Percentiles rank a stretch among this genome's conserved stretches.
Conservation (phyloP, 35 echinoderm and acorn worm genomes). For the Holothuria glaberrima region DNA sequence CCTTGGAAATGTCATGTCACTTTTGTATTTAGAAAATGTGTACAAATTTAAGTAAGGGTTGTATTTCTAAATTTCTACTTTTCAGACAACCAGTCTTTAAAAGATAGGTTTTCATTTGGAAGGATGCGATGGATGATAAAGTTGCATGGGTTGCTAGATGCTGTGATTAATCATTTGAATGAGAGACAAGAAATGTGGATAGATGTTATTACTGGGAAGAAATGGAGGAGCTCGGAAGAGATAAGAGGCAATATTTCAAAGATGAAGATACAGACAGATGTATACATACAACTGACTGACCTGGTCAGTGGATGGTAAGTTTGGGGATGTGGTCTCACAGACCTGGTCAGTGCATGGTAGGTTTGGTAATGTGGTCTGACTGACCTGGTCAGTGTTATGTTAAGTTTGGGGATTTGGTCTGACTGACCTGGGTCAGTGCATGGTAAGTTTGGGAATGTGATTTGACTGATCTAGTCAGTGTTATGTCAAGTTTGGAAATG, state of each 20-base stretch:
- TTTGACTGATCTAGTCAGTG: too few relatives aligned
- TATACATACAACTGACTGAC: background rate
- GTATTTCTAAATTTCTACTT: background rate
- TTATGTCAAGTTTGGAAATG: too few relatives aligned
- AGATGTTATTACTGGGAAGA: conserved; percentile 15
- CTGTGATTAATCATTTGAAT: conserved; percentile 9
- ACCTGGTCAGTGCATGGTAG: conserved; percentile 9
- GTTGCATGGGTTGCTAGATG: background rate
- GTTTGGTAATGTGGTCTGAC: too few relatives aligned
- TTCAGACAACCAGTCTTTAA: conserved; percentile 4
- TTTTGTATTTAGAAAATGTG: too few relatives aligned
- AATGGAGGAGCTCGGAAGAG: background rate
- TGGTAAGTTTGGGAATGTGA: too few relatives aligned
- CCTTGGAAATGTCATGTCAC: too few relatives aligned
- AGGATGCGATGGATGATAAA: conserved; percentile 19
- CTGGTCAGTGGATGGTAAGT: conserved; percentile 10
- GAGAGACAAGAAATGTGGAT: conserved; percentile 18
- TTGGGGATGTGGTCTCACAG: too few relatives aligned
- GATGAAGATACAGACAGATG: conserved; percentile 2
- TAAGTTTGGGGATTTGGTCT: too few relatives aligned
- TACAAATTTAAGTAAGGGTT: too few relatives aligned
- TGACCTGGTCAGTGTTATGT: background rate
- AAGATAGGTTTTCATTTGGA: background rate
- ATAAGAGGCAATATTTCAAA: conserved; percentile 2
- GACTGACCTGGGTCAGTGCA: background rate